Base-by-base conservation (phyloP, 2,888 invertebrate genomes). In the Drosophila falleni region DNA sequence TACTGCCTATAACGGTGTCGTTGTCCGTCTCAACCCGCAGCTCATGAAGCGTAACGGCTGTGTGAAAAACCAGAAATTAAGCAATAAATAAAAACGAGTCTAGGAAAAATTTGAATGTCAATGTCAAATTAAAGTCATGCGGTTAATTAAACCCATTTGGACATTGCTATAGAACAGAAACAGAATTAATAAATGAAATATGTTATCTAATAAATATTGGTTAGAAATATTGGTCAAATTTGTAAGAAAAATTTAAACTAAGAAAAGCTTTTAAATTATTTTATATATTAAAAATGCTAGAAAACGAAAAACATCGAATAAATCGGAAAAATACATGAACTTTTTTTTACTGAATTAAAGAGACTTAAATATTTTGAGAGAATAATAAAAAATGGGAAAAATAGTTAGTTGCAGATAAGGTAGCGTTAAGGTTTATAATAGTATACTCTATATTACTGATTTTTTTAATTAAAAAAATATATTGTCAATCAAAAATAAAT, bases 111-210 rank as follows among this genome's bases (percentile, higher is more conserved):
- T 89, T 86, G 71, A 89, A 89, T 80, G 81, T 53, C 85, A 90
- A 90, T 87, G 90, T 86, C 90, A 78, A 74, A 71, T 68, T 68
- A 89, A 90, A 72, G 86, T 86, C 89, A 87, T 23, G 41, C 35
- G 55, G 33, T 76, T 82, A 85, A 89, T 86, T 86, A 79, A 82
- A 33, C 46, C 11, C 19, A n/a, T 15, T 15, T 29, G 42, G 35
- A 2, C 29, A 33, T 11, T 33, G 16, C 10, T n/a, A 5, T 26
- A 13, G 6, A 23, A 11, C 6, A 11, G 15, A 49, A 44, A n/a
- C 41, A n/a, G n/a, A n/a, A n/a, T n/a, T n/a, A n/a, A n/a, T 42
- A 19, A 42, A 19, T 19, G 19, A 11, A 10, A 42, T 19, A n/a
- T 13, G 19, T 35, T 13, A 15, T 19, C 13, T 19, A 23, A 19